Conservation (phyloP, 2,113 vertebrate genomes). For the Lonchura striata region DNA sequence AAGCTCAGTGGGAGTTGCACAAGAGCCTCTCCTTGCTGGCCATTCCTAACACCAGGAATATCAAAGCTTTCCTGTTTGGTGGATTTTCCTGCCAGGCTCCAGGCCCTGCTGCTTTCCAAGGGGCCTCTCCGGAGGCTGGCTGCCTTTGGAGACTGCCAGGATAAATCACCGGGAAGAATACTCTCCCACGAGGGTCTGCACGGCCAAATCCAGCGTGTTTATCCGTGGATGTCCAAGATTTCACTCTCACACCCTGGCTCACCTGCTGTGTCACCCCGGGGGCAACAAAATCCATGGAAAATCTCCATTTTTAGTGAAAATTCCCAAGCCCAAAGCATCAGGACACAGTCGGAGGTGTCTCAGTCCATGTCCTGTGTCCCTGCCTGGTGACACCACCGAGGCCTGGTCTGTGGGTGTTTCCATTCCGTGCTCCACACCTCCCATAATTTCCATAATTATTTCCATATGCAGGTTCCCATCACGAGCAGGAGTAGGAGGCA, state of each 20-base stretch:
- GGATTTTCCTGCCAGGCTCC: background rate
- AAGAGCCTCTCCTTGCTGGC: background rate
- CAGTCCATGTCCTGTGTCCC: fast-evolving
- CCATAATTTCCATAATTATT: background rate
- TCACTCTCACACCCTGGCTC: background rate
- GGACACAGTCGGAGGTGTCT: background rate
- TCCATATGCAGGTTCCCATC: background rate
- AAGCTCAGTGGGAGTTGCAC: background rate
- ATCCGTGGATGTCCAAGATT: background rate
- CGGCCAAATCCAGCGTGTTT: fast-evolving
- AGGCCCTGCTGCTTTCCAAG: background rate
- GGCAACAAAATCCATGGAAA: fast-evolving
- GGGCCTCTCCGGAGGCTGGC: background rate
- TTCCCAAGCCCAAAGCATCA: background rate
- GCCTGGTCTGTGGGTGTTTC: background rate
- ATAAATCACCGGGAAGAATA: background rate
- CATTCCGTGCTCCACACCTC: background rate
- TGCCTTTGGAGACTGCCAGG: background rate
- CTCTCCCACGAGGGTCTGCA: background rate
- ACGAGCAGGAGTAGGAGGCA: background rate
- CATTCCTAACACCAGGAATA: background rate
- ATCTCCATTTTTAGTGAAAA: fast-evolving
- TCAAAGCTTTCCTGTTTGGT: conserved; percentile 9
- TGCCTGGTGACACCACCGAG: background rate
- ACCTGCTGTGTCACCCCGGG: background rate